phyloP scores from a whole-genome alignment of 2,888 invertebrate genomes.

The Cantharis rufa region DNA sequence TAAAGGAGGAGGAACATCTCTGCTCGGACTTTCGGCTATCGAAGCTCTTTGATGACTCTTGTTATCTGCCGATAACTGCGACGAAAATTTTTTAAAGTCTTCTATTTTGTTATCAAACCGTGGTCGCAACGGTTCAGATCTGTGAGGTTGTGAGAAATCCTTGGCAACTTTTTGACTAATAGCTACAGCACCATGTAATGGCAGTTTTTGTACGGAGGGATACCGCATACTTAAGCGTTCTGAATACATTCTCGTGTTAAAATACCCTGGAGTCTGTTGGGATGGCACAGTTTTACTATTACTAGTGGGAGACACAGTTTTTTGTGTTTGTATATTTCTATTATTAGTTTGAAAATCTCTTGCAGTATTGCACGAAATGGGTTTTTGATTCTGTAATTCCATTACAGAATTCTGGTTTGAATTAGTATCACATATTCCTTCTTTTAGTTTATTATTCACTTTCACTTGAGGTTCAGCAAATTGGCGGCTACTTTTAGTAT shows the following conservation, averaged over 20 bases:
- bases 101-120: constrained; percentile 32
- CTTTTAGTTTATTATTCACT: constrained; percentile 30
- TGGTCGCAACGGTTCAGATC: constrained; percentile 51
- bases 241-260: constrained; percentile 48
- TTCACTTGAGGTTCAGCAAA: constrained; percentile 49
- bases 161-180: constrained; percentile 52
- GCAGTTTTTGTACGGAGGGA: constrained; percentile 56
- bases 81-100: constrained; percentile 16
- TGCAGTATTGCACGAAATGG: not conserved
- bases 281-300: constrained; percentile 4
- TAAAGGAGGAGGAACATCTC: constrained; percentile 48
- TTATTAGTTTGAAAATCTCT: not conserved
- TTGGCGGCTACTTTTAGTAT: constrained; percentile 43
- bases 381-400: not conserved
- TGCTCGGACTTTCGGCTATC: constrained; percentile 46
- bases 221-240: constrained; percentile 58
- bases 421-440: not conserved
- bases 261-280: constrained; percentile 40
- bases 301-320: not conserved
- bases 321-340: not conserved
- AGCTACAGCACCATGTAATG: constrained; percentile 56
- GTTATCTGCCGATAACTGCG: constrained; percentile 10
- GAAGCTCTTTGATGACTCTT: constrained; percentile 45
- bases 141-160: constrained; percentile 48
- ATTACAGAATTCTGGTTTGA: not conserved